Evolutionary conservation across 2,888 invertebrate genomes (phyloP).

Genomic region (Stenodera caucasica): DNA sequence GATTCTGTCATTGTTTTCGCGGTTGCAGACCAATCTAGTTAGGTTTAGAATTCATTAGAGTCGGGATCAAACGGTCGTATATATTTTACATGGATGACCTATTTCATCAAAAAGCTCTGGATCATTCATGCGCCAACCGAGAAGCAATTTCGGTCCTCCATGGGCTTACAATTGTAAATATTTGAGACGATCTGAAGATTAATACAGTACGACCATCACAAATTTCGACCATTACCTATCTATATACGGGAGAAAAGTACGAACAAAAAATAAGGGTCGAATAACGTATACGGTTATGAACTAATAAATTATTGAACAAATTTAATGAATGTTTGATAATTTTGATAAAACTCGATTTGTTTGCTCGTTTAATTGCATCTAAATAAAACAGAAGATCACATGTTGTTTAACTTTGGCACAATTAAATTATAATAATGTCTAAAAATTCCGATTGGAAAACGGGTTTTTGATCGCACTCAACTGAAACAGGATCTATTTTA

Average conservation of each 20-base stretch:
- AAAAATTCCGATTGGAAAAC: background rate
- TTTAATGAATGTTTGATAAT: background rate
- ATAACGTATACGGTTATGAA: background rate
- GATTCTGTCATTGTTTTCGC: slow-evolving; percentile 17
- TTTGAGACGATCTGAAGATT: slow-evolving; percentile 14
- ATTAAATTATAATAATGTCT: background rate
- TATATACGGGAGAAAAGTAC: no score
- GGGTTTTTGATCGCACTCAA: no score
- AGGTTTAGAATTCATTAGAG: slow-evolving; percentile 27
- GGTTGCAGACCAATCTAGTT: slow-evolving; percentile 19
- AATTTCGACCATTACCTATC: background rate
- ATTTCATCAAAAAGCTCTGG: slow-evolving; percentile 25
- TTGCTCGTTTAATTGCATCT: no score
- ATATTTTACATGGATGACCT: slow-evolving; percentile 26
- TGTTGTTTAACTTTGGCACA: background rate
- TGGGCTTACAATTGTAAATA: slow-evolving; percentile 17
- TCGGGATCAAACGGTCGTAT: slow-evolving; percentile 25
- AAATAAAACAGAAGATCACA: background rate
- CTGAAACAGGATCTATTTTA: no score
- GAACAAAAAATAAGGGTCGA: background rate
- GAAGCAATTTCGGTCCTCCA: slow-evolving; percentile 19
- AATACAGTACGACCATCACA: slow-evolving; percentile 9
- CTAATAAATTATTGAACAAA: background rate
- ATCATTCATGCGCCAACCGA: slow-evolving; percentile 22
- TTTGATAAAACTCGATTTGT: no score